Conservation (phyloP, 1,140 invertebrate species). For the Lysiphlebus fabarum region DNA sequence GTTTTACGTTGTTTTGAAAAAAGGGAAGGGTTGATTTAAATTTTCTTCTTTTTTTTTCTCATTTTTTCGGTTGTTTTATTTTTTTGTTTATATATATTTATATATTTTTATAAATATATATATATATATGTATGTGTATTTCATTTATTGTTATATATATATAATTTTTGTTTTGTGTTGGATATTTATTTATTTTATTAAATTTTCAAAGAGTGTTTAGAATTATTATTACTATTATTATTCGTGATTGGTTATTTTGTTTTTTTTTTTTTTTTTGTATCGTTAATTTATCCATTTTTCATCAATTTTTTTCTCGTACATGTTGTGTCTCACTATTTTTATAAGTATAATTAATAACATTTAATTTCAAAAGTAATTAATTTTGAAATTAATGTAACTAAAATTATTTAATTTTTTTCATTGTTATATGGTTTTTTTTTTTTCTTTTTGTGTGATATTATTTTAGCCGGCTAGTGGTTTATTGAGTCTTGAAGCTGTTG, state of each 20-base stretch:
- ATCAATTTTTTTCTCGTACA: too few species aligned
- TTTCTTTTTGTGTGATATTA: conserved; percentile 19
- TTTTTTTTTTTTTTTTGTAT: too few species aligned
- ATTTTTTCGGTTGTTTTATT: neutral
- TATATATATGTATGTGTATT: too few species aligned
- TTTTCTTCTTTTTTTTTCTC: conserved; percentile 9
- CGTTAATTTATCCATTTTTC: too few species aligned
- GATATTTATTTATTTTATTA: conserved; percentile 16
- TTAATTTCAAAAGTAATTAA: neutral
- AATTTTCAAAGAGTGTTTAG: too few species aligned
- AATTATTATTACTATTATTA: too few species aligned
- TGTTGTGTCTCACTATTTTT: neutral
- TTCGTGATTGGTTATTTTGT: too few species aligned
- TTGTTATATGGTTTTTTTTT: conserved; percentile 14
- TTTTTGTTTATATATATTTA: neutral
- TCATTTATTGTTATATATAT: conserved; percentile 4
- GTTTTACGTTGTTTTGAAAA: too few species aligned
- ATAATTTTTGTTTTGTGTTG: conserved; percentile 20
- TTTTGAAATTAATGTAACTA: conserved; percentile 12
- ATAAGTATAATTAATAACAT: neutral
- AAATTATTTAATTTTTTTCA: neutral
- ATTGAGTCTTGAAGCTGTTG: conserved; percentile 57
- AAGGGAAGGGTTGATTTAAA: neutral
- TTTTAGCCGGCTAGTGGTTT: conserved; percentile 46
- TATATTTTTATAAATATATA: conserved; percentile 3